Percentiles rank a stretch among this genome's conserved stretches.
phyloP scores from a whole-genome alignment of 1,140 invertebrate species.

The Ips typographus region DNA sequence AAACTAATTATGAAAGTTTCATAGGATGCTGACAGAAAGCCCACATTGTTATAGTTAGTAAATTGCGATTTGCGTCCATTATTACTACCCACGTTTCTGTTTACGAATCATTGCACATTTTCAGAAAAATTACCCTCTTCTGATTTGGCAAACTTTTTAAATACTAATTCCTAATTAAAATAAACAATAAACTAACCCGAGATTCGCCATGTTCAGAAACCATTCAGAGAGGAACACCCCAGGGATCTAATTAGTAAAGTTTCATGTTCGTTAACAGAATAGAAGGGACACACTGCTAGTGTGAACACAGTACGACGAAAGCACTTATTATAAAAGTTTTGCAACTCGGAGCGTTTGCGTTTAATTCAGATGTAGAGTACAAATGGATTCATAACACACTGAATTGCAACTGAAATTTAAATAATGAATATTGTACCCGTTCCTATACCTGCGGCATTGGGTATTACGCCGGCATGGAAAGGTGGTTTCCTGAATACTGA shows the following conservation, averaged over 20 bases:
- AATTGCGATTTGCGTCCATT: conserved; percentile 3
- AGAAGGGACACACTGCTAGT: conserved; percentile 28
- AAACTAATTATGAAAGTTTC: conserved; percentile 14
- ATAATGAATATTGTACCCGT: conserved; percentile 5
- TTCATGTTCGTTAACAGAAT: conserved; percentile 21
- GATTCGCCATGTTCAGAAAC: neutral
- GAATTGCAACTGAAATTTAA: conserved; percentile 10
- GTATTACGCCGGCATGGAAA: too few relatives aligned
- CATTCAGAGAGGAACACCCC: conserved; percentile 21
- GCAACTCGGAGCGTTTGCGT: conserved; percentile 14
- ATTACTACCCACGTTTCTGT: neutral
- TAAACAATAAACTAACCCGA: neutral
- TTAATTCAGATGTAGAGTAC: conserved; percentile 18
- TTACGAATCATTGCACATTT: too few relatives aligned
- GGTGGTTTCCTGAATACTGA: too few relatives aligned
- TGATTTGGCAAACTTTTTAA: neutral
- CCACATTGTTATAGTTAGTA: conserved; percentile 10
- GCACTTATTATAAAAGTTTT: conserved; percentile 24
- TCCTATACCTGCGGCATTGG: neutral
- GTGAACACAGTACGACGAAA: conserved; percentile 14
- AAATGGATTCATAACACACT: conserved; percentile 10
- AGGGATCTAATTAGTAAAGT: conserved; percentile 36
- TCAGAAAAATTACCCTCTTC: too few relatives aligned
- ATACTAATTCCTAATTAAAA: conserved; percentile 7
- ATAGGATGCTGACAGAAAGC: conserved; percentile 4